These are phyloP conservation scores for Lepidocolaptes lacrymiger DNA, from an alignment of 2,797 vertebrate genomes.

Conservation along the genomic window DNA sequence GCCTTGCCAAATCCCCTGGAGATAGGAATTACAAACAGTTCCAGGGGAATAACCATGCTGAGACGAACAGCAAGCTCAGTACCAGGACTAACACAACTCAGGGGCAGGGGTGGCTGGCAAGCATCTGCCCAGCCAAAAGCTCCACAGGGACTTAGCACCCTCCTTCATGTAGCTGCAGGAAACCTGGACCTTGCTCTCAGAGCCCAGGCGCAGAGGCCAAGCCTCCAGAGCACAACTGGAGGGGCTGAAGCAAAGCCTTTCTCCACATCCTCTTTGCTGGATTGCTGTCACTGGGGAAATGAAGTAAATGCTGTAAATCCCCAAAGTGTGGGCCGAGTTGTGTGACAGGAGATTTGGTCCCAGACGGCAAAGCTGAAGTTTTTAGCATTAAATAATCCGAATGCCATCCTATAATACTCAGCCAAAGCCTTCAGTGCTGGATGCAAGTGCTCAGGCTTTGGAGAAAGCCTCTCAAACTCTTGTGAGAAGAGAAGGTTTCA, in stretches of 20 bases:
- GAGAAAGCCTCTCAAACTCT: neutral
- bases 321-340: neutral
- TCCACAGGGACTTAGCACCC: neutral
- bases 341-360: neutral
- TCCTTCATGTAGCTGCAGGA: neutral
- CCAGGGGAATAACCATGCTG: fast-evolving
- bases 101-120: neutral
- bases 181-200: neutral
- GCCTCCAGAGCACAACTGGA: fast-evolving
- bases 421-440: neutral
- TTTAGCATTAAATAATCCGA: neutral
- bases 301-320: neutral
- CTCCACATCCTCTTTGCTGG: neutral
- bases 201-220: neutral
- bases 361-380: neutral
- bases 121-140: neutral
- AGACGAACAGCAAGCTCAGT: neutral
- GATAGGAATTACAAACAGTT: neutral
- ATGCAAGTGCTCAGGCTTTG: neutral
- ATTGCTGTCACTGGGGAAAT: neutral
- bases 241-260: neutral
- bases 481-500: neutral
- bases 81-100: neutral
- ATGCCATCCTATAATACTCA: neutral
- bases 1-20: neutral